These are phyloP conservation scores for Limnephilus rhombicus DNA, from an alignment of 2,888 invertebrate genomes.

Conservation along the genomic window DNA sequence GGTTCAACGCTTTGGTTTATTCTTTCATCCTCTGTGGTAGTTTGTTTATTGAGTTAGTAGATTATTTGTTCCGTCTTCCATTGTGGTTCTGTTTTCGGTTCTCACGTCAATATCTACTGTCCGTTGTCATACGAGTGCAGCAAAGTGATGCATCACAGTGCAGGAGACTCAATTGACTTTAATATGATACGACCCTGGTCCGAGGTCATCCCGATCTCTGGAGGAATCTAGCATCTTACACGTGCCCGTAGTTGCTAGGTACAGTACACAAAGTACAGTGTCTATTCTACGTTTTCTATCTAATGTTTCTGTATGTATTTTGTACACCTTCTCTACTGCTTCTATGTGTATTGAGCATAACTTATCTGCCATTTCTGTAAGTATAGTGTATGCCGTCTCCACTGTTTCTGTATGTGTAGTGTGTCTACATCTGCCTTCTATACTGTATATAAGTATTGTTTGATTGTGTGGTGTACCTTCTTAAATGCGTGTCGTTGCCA, in stretches of 20 bases:
- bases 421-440: neutral
- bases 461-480: neutral
- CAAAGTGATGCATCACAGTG: neutral
- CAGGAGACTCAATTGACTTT: slow-evolving; percentile 14
- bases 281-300: neutral
- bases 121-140: neutral
- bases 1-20: neutral
- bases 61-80: neutral
- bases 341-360: no score
- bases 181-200: slow-evolving; percentile 8
- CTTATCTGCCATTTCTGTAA: neutral
- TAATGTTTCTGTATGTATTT: neutral
- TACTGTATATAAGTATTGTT: neutral
- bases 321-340: neutral
- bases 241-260: neutral
- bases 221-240: neutral
- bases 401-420: neutral
- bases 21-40: neutral
- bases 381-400: neutral
- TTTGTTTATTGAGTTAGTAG: neutral
- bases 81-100: neutral
- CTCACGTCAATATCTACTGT: neutral
- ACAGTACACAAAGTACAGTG: neutral
- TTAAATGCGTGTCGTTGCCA: neutral
- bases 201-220: slow-evolving; percentile 15